Conservation (phyloP, 2,113 vertebrate species). For the Pseudorasbora parva region DNA sequence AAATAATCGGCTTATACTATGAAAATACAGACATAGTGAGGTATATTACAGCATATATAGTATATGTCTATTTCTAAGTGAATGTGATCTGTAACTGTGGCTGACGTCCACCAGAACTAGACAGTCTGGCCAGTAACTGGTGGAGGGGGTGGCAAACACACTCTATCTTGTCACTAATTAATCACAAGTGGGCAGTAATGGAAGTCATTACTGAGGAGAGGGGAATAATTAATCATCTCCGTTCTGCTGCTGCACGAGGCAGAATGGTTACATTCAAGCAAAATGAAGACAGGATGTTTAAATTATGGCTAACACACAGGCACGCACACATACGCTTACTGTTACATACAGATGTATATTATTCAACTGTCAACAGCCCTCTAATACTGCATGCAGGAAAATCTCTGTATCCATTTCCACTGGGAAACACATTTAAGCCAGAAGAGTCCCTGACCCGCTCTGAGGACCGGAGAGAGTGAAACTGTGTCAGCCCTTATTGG, state of each 20-base stretch:
- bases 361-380: conserved; percentile 3
- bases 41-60: neutral
- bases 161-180: conserved; percentile 71
- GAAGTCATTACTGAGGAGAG: conserved; percentile 71
- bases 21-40: neutral
- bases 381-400: neutral
- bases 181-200: conserved; percentile 73
- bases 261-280: conserved; percentile 44
- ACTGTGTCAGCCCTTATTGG: conserved; percentile 59
- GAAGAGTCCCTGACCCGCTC: conserved; percentile 59
- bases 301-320: conserved; percentile 7
- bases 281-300: conserved; percentile 51
- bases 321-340: neutral
- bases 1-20: neutral
- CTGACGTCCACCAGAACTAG: conserved; percentile 29
- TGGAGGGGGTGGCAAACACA: conserved; percentile 60
- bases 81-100: neutral
- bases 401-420: conserved; percentile 22
- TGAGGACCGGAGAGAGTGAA: conserved; percentile 54
- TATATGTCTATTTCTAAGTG: neutral
- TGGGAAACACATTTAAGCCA: conserved; percentile 28
- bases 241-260: conserved; percentile 32
- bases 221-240: conserved; percentile 72
- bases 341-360: neutral
- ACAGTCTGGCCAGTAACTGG: conserved; percentile 9